Evolutionary conservation across 2,888 invertebrate species (phyloP), one percentile per base, ranked within the genome.

Genomic region (Lepidocyrtinus sp.): DNA sequence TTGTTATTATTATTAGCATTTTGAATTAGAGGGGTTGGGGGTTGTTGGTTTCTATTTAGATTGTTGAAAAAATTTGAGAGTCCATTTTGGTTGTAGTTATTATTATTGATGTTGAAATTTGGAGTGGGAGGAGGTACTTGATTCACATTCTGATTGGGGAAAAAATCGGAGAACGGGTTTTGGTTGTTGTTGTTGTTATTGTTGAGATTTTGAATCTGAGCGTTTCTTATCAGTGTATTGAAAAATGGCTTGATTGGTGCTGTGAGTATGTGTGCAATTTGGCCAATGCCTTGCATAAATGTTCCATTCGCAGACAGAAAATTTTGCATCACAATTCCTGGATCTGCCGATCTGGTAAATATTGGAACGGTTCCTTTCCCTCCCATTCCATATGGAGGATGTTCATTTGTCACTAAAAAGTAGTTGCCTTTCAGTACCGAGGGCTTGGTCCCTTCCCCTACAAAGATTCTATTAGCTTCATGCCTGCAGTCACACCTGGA

Each of bases 331-430:
- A 50, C 79, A 5, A 7, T 45, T 2, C 62, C 74, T 1, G 73
- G 79, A 59, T 79, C 74, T 24, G 74, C 64, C n/a, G 55, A 24
- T 74, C 74, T 74, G 0, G 74, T 79, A 1, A 79, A 46, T 0
- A 19, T 36, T 17, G 82, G 69, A 55, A 61, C 21, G 5, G 69
- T 59, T 21, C 82, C 82, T 15, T 63, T 70, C 36, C 78, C 75
- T 12, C 84, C 84, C 36, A 84, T 46, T 3, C 84, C 84, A 26
- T 70, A 84, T 2, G 84, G 84, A 26, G 69, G 70, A 36, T 27
- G 25, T 15, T 75, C 59, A 22, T 74, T 9, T 1, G 84, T 84
- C 2, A 82, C 70, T 21, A 84, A 70, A 46, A 74, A 84, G 64
- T 81, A 84, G 19, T 70, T 81, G 19, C 84, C 84, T n/a, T 22